phyloP scores from a whole-genome alignment of 2,113 vertebrate species.

The Vidua chalybeata region DNA sequence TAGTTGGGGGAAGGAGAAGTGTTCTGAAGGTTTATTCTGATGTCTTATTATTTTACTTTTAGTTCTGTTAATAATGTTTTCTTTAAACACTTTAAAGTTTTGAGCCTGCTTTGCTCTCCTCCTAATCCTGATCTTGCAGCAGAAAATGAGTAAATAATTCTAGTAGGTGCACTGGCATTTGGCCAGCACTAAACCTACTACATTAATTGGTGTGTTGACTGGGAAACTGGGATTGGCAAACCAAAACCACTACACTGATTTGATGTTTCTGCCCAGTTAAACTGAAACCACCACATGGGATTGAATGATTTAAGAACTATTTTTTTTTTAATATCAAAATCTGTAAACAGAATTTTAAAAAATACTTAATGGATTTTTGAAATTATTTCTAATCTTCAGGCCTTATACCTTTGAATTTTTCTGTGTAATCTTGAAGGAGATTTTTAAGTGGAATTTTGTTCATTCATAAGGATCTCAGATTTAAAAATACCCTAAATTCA shows the following conservation, averaged over 20 bases:
- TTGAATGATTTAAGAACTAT: background rate
- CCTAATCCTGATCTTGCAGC: background rate
- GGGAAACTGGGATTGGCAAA: rapidly evolving
- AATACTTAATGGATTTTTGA: background rate
- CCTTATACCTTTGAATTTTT: background rate
- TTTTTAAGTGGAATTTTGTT: background rate
- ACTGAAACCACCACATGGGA: background rate
- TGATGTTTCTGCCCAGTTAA: background rate
- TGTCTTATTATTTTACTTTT: background rate
- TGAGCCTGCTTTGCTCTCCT: background rate
- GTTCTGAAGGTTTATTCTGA: background rate
- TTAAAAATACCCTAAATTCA: background rate
- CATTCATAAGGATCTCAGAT: background rate
- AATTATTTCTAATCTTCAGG: background rate
- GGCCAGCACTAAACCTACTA: background rate
- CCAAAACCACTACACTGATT: background rate
- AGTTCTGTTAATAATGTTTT: background rate
- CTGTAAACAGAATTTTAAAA: rapidly evolving
- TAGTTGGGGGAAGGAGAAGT: background rate
- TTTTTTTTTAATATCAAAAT: background rate
- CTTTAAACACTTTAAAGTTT: background rate
- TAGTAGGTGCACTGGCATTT: background rate
- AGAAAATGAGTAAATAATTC: background rate
- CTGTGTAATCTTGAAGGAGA: background rate
- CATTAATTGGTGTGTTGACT: background rate